phyloP scores from a whole-genome alignment of 2,797 vertebrate genomes.

The Gallinago solitaria region DNA sequence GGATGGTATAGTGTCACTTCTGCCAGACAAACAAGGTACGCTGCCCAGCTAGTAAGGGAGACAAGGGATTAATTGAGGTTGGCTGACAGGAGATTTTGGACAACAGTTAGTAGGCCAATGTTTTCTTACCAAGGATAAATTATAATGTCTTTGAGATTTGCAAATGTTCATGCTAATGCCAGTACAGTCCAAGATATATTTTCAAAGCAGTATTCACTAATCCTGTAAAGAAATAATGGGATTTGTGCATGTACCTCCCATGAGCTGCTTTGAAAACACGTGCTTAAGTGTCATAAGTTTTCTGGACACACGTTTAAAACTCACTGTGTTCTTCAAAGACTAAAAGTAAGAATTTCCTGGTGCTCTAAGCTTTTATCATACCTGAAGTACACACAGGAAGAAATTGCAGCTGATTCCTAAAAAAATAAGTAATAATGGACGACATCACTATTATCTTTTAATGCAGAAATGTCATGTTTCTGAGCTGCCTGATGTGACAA shows the following conservation, averaged over 20 bases:
- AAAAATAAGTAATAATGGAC: too few species aligned
- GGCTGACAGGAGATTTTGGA: not conserved
- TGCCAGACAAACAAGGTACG: not conserved
- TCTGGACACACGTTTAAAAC: not conserved
- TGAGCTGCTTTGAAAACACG: conserved; percentile 17
- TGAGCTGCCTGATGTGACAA: not conserved
- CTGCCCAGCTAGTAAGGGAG: not conserved
- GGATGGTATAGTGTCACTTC: not conserved
- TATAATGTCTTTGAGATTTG: not conserved
- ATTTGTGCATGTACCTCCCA: conserved; percentile 21
- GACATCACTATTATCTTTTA: not conserved
- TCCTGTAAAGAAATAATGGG: conserved; percentile 46
- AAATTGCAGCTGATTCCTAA: not conserved
- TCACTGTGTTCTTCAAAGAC: not conserved
- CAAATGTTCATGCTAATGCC: not conserved
- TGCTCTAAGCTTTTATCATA: not conserved
- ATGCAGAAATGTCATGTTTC: not conserved
- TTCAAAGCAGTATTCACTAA: conserved; percentile 37
- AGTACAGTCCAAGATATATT: not conserved
- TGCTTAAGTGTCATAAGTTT: conserved; percentile 8
- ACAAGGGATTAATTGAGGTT: not conserved
- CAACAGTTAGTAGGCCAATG: not conserved
- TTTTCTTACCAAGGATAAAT: not conserved
- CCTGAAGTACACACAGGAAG: not conserved
- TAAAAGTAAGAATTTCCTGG: not conserved